Base-by-base conservation (phyloP, 2,797 vertebrate species). In the Furcifer pardalis region DNA sequence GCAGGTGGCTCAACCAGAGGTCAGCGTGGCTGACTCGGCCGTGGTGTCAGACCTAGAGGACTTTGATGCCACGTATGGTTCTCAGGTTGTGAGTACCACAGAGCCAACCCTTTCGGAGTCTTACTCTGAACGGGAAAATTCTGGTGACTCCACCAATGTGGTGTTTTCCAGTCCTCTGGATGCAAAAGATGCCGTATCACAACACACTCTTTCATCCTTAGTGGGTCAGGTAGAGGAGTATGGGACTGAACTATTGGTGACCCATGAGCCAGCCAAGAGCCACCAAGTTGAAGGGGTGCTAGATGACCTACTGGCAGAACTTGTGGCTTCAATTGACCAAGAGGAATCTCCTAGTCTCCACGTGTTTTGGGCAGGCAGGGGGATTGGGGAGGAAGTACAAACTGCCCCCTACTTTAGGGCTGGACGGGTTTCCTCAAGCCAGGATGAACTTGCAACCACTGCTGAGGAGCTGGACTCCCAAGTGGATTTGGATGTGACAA, bases 1-100 rank as follows among this genome's bases (percentile, higher is more conserved):
- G 49, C 84, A 8, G 5, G 40, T 49, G 5, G 88, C 19, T 69
- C 81, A 89, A 78, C 82, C 92, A 78, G 92, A 94, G 59, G 19
- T 90, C 84, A 94, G 85, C 0, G 83, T 91, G 30, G 89, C 94
- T 0, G 95, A 95, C 89, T 93, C 84, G 37, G 91, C 90, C 0
- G 89, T 94, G 0, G 91, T 92, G 86, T 94, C 94, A 0, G 92
- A 95, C 79, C 88, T 92, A 91, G 93, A 95, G 86, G 92, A 92
- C 89, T 94, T 94, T 2, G 94, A 92, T 75, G 89, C 90, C 91
- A 95, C 95, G 52, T 95, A 90, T 84, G 93, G 91, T 90, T 95
- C 95, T 0, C 96, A 95, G 92, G 88, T 95, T 89, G 91, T 90
- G 90, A 93, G 94, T 86, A n/a, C 76, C 0, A 32, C 94, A 81